A percentile compares a stretch with the other conserved stretches of the same genome.
Conservation (phyloP, 1,140 invertebrate species). For the Ctenoplectra terminalis region DNA sequence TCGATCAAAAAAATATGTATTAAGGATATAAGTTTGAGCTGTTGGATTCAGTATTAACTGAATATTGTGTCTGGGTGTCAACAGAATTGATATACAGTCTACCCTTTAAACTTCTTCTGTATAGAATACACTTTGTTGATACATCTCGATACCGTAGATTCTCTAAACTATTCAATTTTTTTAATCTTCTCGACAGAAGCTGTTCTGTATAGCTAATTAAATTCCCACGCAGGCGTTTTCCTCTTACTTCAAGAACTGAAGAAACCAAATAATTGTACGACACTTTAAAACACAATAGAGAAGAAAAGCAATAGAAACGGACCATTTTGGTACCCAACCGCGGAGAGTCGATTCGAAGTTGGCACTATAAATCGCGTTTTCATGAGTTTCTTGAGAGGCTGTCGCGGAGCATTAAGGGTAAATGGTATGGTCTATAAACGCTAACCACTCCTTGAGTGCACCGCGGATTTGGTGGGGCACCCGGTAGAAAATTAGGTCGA, state of each 20-base stretch:
- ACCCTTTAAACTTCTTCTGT: no score
- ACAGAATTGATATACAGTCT: no score
- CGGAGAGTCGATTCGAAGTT: conserved; percentile 40
- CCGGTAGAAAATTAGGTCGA: conserved; percentile 68
- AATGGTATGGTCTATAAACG: conserved; percentile 56
- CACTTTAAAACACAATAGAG: not conserved
- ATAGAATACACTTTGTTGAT: no score
- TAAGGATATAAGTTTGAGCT: no score
- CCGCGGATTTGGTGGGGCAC: conserved; percentile 52
- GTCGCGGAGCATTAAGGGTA: conserved; percentile 49
- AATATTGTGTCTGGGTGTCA: no score
- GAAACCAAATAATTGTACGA: not conserved
- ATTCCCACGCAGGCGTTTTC: not conserved
- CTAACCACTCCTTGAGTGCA: conserved; percentile 50
- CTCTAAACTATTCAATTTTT: no score
- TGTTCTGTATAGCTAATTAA: not conserved
- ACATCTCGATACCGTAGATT: no score
- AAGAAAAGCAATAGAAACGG: not conserved
- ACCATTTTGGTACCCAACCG: not conserved
- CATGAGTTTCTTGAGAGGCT: conserved; percentile 51
- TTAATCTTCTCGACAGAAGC: not conserved
- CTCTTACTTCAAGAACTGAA: not conserved
- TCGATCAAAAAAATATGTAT: no score
- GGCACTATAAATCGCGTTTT: conserved; percentile 49
- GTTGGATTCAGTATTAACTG: no score